These are phyloP conservation scores for Diceros bicornis DNA, from an alignment of 2,797 vertebrate genomes.

Conservation along the genomic window DNA sequence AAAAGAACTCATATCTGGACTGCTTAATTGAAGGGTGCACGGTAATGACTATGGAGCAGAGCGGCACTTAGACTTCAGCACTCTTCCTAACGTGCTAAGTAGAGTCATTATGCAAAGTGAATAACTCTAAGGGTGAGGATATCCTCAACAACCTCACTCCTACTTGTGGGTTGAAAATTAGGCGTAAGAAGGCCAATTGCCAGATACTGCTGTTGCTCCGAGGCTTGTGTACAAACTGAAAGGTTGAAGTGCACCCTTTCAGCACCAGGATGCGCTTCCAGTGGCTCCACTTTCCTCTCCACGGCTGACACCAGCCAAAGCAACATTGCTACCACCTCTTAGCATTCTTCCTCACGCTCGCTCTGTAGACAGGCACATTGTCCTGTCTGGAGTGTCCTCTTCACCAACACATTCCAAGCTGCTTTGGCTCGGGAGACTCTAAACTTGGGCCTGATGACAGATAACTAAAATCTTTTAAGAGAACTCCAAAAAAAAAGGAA, in stretches of 20 bases:
- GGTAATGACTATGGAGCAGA: constrained; percentile 73
- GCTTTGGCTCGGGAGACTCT: constrained; percentile 84
- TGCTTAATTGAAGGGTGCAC: constrained; percentile 55
- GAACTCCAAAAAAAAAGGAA: constrained; percentile 81
- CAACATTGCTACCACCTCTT: constrained; percentile 85
- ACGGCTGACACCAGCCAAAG: constrained; percentile 52
- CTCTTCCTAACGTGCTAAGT: constrained; percentile 89
- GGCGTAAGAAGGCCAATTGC: constrained; percentile 89
- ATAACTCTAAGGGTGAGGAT: constrained; percentile 88
- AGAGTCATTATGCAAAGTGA: constrained; percentile 89
- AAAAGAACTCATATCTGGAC: constrained; percentile 47
- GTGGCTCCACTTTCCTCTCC: constrained; percentile 71
- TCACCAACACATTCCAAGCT: constrained; percentile 92
- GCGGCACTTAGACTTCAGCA: constrained; percentile 87
- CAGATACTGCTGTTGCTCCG: constrained; percentile 88
- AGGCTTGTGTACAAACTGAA: constrained; percentile 91
- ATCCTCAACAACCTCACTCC: constrained; percentile 89
- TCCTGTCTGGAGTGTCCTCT: constrained; percentile 90
- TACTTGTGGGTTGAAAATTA: constrained; percentile 89
- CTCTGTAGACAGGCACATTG: constrained; percentile 88
- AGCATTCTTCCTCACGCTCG: constrained; percentile 90
- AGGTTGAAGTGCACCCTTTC: constrained; percentile 94
- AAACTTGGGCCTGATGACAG: constrained; percentile 89
- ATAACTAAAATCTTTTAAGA: constrained; percentile 87
- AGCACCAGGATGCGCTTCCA: constrained; percentile 89